Evolutionary conservation across 2,113 vertebrate genomes (phyloP).

Genomic region (Craseonycteris thonglongyai): DNA sequence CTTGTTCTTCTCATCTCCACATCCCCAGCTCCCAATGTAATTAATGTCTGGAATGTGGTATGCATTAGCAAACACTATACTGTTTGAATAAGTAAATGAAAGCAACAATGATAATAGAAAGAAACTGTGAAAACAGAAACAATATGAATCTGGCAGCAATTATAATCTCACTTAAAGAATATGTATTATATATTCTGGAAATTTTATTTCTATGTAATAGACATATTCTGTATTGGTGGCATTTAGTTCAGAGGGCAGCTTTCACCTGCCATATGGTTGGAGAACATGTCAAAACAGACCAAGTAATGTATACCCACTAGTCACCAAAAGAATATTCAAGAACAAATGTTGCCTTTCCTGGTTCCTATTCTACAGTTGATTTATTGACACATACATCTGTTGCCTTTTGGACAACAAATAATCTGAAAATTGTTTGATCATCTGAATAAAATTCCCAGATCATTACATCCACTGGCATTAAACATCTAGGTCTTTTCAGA

Average conservation of each 20-base stretch:
- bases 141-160: not conserved
- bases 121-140: not conserved
- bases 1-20: not conserved
- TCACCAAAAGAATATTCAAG: not conserved
- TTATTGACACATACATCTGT: not conserved
- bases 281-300: not conserved
- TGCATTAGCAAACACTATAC: not conserved
- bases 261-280: not conserved
- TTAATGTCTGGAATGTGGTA: too few relatives aligned
- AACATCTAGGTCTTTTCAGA: constrained; percentile 21
- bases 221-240: not conserved
- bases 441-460: not conserved
- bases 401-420: not conserved
- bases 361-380: not conserved
- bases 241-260: not conserved
- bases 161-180: not conserved
- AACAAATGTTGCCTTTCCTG: not conserved
- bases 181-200: not conserved
- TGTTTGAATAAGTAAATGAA: not conserved
- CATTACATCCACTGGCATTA: constrained; percentile 23
- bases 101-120: not conserved
- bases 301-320: not conserved
- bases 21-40: not conserved
- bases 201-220: not conserved
- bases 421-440: not conserved